Evolutionary conservation across 2,113 vertebrate species (phyloP).

Genomic region (Salvator merianae): DNA sequence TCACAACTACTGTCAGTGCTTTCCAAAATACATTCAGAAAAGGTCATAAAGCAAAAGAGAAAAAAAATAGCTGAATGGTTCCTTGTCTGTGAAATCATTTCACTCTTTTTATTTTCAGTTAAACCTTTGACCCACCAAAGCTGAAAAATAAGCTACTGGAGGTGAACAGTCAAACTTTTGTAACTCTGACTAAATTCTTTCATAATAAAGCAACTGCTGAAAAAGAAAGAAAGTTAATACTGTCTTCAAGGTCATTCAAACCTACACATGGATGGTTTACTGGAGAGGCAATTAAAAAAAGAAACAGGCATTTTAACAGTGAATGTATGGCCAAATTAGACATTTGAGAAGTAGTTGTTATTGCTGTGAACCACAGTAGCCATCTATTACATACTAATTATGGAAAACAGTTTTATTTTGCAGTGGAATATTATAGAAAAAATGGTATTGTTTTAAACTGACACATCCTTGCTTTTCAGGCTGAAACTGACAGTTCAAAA

Average conservation of each 20-base stretch:
- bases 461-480: constrained; percentile 26
- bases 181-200: neutral
- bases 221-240: constrained; percentile 41
- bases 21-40: neutral
- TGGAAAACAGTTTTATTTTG: constrained; percentile 40
- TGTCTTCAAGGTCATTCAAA: constrained; percentile 42
- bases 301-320: constrained; percentile 39
- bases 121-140: neutral
- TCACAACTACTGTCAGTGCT: rapidly evolving
- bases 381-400: constrained; percentile 52
- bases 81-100: constrained; percentile 28
- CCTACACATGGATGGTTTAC: constrained; percentile 37
- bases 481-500: constrained; percentile 15
- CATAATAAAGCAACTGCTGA: constrained; percentile 31
- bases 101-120: constrained; percentile 18
- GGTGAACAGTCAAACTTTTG: constrained; percentile 19
- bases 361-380: constrained; percentile 43
- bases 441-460: neutral
- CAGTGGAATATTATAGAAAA: constrained; percentile 4
- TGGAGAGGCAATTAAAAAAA: constrained; percentile 53
- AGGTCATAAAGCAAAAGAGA: neutral
- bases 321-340: constrained; percentile 24
- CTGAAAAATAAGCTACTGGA: neutral
- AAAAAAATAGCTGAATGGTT: neutral
- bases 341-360: constrained; percentile 2